Evolutionary conservation across 2,113 vertebrate genomes (phyloP).

Genomic region (Ahaetulla prasina): DNA sequence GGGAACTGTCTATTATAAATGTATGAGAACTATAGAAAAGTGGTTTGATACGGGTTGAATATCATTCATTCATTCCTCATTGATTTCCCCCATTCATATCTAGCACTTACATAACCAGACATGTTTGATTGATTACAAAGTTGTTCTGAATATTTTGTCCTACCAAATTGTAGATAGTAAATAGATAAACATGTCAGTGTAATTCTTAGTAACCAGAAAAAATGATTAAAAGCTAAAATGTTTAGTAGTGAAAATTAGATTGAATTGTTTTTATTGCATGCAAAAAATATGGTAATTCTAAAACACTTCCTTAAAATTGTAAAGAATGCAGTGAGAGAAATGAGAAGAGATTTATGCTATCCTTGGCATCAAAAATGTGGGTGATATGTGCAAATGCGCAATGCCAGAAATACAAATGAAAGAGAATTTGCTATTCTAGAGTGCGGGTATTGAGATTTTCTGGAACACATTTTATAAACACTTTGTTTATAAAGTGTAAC

Average conservation of each 20-base stretch:
- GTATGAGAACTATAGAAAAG: neutral
- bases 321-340: neutral
- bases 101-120: neutral
- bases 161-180: neutral
- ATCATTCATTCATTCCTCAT: neutral
- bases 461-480: neutral
- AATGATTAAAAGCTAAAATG: neutral
- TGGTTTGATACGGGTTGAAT: neutral
- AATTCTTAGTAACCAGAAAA: neutral
- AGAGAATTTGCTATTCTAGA: neutral
- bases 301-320: neutral
- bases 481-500: too few species aligned
- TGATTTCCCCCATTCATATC: neutral
- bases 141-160: neutral
- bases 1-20: neutral
- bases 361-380: neutral
- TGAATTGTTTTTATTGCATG: neutral
- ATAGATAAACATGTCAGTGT: neutral
- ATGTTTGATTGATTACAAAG: neutral
- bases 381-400: neutral
- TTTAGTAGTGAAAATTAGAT: neutral
- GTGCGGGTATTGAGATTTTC: neutral
- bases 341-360: neutral
- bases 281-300: neutral
- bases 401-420: constrained; percentile 12